A percentile compares a stretch with the other conserved stretches of the same genome.
These are phyloP conservation scores for Aleiodes sp. DNA, from an alignment of 1,140 invertebrate genomes.

Conservation along the genomic window DNA sequence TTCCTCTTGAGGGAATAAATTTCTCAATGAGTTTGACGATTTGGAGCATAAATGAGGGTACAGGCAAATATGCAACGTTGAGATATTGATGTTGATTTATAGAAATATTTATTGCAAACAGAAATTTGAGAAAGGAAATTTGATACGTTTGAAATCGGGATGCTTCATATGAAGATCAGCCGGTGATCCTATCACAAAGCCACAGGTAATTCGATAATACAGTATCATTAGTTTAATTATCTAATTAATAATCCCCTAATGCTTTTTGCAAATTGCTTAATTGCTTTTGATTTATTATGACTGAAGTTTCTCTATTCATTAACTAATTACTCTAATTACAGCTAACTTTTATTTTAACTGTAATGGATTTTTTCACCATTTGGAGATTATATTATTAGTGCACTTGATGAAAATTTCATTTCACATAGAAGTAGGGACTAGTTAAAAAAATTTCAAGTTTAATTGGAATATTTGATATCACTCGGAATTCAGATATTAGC, in stretches of 20 bases:
- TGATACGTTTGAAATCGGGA: constrained; percentile 37
- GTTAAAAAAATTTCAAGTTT: too few species aligned
- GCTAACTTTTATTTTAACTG: neutral
- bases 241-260: neutral
- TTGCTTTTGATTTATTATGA: neutral
- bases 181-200: neutral
- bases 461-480: too few species aligned
- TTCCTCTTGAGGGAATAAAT: constrained; percentile 2
- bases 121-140: constrained; percentile 35
- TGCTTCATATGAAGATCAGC: neutral
- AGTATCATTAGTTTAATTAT: neutral
- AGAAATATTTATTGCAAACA: too few species aligned
- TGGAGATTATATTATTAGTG: neutral
- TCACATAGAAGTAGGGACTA: too few species aligned
- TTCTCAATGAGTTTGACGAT: constrained; percentile 25
- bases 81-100: too few species aligned
- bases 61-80: neutral
- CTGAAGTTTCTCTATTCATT: neutral
- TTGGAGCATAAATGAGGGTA: neutral
- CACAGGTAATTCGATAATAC: constrained; percentile 2
- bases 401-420: too few species aligned
- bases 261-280: neutral
- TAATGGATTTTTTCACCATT: neutral
- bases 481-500: too few species aligned
- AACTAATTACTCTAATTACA: neutral